Conservation (phyloP, 2,113 vertebrate genomes). For the Hydrochoerus hydrochaeris region DNA sequence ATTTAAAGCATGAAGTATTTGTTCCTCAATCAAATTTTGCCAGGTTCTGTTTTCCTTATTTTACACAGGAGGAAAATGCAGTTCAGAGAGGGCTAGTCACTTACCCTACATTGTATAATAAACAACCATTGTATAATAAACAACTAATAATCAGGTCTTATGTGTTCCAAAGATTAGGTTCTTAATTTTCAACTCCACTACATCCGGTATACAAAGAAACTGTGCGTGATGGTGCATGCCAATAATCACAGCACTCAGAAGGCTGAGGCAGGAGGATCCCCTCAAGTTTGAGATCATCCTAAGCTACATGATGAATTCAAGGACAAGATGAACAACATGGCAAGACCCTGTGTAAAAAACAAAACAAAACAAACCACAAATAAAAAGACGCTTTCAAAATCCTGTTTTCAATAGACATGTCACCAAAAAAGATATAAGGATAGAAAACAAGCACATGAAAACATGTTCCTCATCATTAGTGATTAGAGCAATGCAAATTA, state of each 20-base stretch:
- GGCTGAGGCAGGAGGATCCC: neutral
- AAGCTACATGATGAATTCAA: neutral
- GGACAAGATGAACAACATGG: neutral
- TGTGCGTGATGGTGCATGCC: neutral
- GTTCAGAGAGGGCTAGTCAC: neutral
- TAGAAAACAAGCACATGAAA: neutral
- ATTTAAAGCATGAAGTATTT: neutral
- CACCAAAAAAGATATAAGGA: neutral
- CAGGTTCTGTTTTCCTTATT: neutral
- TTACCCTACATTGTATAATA: neutral
- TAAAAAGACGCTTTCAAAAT: neutral
- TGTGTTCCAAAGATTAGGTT: neutral
- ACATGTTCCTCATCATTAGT: neutral
- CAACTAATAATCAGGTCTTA: neutral
- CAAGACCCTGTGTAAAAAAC: neutral
- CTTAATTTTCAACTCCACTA: neutral
- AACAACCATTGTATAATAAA: neutral
- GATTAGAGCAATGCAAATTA: neutral
- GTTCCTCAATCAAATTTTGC: neutral
- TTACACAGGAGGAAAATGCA: constrained; percentile 34
- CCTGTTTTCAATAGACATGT: neutral
- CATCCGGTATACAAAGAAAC: neutral
- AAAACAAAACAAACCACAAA: neutral
- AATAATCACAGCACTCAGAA: neutral
- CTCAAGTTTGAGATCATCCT: neutral